These are phyloP conservation scores for Nebria salina DNA, from an alignment of 2,888 invertebrate species.

Conservation along the genomic window DNA sequence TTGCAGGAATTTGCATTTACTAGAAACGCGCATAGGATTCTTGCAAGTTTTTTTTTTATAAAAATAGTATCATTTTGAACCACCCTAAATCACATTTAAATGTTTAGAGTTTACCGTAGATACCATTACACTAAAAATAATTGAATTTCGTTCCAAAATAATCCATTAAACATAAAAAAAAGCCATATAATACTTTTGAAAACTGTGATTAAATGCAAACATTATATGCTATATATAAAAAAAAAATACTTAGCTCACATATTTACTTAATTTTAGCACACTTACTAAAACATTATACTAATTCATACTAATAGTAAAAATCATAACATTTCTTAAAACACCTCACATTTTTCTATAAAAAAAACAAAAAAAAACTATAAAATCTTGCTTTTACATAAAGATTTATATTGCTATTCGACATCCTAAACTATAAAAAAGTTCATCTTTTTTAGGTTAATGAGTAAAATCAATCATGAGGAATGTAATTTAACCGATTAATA, in stretches of 20 bases:
- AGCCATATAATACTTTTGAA: slow-evolving; percentile 8
- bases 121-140: neutral
- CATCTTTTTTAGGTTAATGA: no score
- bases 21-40: neutral
- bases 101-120: neutral
- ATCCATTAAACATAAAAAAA: neutral
- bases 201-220: slow-evolving; percentile 12
- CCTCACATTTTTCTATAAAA: neutral
- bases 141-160: neutral
- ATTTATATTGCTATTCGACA: neutral
- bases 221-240: neutral
- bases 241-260: slow-evolving; percentile 2
- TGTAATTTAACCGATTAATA: neutral
- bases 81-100: neutral
- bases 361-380: neutral
- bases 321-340: neutral
- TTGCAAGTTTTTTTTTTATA: neutral
- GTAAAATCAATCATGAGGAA: no score
- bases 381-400: neutral
- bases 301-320: neutral
- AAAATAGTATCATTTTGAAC: neutral
- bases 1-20: neutral
- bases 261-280: slow-evolving; percentile 14
- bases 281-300: neutral
- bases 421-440: no score